Base-by-base conservation (phyloP, 2,888 invertebrate genomes). In the Lepidochrysops patricia region DNA sequence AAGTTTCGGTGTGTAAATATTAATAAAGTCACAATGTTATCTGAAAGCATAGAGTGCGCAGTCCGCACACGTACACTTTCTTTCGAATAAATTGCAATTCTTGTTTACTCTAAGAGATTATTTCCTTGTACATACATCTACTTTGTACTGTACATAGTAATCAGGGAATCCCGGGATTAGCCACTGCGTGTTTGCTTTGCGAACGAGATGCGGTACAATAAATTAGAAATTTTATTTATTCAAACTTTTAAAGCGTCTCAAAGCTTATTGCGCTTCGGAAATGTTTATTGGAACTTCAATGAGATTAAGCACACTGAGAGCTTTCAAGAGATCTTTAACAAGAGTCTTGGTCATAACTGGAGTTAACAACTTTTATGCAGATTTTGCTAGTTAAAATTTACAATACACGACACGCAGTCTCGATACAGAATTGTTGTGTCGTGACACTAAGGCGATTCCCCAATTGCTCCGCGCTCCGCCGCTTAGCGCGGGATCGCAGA, bases 41-140 rank as follows among this genome's bases (percentile, higher is more conserved):
- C 61, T 66, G 63, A 62, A 60, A 62, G 64, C 60, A 63, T 62
- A 63, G 63, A 64, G 64, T 62, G 64, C 67, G 64, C 67, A 69
- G 70, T 74, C 78, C 61, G 67, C 57, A 70, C 77, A 77, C 76
- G 80, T 79, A 72, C 72, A 72, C 70, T 65, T 71, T 68, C 71
- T 71, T 76, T 72, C 74, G 74, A 77, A 82, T 80, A 82, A 82
- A 81, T 75, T 80, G 82, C 80, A 80, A 73, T 68, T 72, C 72
- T 76, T 82, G 77, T 84, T 84, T 84, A 77, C 77, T 78, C 70
- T 74, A 72, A 77, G 74, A 83, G 83, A 85, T 84, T 84, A 84
- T 83, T 82, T 82, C 75, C 82, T 78, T 76, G 77, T 69, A 72
- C 79, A 81, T 78, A 81, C 77, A 72, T 73, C 80, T 76, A 69